A percentile compares a stretch with the other conserved stretches of the same genome.
Conservation (phyloP, 2,113 vertebrate genomes). For the Rhea pennata region DNA sequence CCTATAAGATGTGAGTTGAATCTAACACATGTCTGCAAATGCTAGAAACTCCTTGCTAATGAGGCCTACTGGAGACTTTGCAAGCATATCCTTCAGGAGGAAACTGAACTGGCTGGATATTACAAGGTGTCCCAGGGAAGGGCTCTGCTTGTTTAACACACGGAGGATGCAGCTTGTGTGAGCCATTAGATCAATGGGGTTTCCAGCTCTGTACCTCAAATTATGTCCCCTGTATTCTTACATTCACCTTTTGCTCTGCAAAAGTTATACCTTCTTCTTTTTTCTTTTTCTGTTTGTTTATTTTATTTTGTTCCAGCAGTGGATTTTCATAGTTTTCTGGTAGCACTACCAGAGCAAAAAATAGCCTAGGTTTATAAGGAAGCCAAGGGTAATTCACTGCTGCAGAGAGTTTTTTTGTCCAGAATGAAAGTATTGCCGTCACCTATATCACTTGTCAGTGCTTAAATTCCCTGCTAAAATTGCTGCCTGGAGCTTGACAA, state of each 20-base stretch:
- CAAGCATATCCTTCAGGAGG: background rate
- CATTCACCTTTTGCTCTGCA: background rate
- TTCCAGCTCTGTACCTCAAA: background rate
- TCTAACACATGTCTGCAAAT: background rate
- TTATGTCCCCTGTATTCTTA: background rate
- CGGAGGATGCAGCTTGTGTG: background rate
- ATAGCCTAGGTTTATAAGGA: background rate
- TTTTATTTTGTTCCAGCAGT: background rate
- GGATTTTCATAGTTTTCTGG: background rate
- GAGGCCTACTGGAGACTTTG: constrained; percentile 31
- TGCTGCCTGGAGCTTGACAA: background rate
- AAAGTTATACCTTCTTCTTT: background rate
- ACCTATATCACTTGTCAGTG: background rate
- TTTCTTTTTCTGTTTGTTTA: background rate
- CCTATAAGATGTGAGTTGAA: background rate
- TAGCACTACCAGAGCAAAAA: background rate
- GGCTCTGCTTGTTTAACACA: constrained; percentile 6
- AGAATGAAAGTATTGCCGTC: background rate
- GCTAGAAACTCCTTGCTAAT: constrained; percentile 29
- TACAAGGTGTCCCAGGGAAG: background rate
- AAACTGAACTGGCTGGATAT: background rate
- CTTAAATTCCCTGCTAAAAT: background rate
- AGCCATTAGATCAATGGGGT: background rate
- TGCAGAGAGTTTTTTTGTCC: background rate
- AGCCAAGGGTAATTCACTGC: background rate